These are phyloP conservation scores for Eurypyga helias DNA, from an alignment of 2,113 vertebrate genomes.

Conservation along the genomic window DNA sequence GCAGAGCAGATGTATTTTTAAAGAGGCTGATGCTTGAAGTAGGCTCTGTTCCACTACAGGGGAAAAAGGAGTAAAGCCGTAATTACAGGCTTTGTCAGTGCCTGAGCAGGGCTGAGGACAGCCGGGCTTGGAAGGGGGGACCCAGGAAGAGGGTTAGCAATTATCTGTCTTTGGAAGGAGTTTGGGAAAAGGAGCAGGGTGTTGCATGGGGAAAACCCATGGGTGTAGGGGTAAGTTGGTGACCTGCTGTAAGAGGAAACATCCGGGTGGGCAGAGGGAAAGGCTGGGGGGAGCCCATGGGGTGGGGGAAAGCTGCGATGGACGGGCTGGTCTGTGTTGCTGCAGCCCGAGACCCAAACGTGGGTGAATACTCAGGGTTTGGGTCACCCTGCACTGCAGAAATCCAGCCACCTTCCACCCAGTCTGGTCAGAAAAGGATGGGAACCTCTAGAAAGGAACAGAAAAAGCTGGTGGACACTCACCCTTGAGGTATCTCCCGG, in stretches of 20 bases:
- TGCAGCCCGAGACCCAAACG: not conserved
- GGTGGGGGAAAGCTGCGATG: not conserved
- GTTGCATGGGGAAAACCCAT: not conserved
- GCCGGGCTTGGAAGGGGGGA: not conserved
- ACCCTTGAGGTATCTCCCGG: no score
- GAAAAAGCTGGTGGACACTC: not conserved
- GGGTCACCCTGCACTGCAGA: not conserved
- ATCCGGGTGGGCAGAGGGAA: not conserved
- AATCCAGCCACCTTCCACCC: fast-evolving
- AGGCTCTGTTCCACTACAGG: conserved; percentile 3
- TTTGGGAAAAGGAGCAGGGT: not conserved
- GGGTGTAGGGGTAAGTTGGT: not conserved
- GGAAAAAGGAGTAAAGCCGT: not conserved
- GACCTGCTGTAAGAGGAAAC: not conserved
- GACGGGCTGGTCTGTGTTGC: not conserved
- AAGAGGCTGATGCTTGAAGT: conserved; percentile 20
- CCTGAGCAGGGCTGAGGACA: not conserved
- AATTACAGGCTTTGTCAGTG: not conserved
- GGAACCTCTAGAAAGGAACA: not conserved
- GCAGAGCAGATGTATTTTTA: conserved; percentile 61
- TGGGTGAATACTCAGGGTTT: no score
- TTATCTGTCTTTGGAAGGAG: not conserved
- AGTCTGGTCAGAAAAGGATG: not conserved
- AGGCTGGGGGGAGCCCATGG: not conserved
- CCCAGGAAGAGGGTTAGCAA: not conserved